Conservation (phyloP, 2,888 invertebrate species). For the Eristalis tenax region DNA sequence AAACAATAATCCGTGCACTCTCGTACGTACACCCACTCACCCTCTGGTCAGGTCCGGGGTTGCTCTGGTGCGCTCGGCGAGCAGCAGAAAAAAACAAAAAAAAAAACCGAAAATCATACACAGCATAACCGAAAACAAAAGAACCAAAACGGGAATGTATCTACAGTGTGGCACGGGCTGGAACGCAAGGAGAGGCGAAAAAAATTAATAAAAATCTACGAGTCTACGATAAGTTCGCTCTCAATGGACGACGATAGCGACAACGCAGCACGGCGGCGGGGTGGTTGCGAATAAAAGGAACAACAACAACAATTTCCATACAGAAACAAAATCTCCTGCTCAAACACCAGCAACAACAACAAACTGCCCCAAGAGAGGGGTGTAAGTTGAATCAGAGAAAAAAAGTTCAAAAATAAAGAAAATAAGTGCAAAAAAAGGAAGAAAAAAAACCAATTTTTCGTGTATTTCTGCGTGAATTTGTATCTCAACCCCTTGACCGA, state of each 20-base stretch:
- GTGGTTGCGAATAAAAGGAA: constrained; percentile 60
- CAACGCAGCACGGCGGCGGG: constrained; percentile 54
- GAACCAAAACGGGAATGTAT: constrained; percentile 38
- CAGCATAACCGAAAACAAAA: constrained; percentile 68
- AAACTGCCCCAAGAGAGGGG: constrained; percentile 5
- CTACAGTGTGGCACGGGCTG: constrained; percentile 56
- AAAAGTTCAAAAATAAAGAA: not conserved
- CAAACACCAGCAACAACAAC: not conserved
- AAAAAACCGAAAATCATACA: constrained; percentile 46
- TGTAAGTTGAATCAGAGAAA: constrained; percentile 20
- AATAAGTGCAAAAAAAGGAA: constrained; percentile 53
- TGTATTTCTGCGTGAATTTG: constrained; percentile 71
- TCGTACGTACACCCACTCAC: constrained; percentile 65
- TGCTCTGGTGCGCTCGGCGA: constrained; percentile 23
- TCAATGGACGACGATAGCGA: constrained; percentile 59
- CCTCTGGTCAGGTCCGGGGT: constrained; percentile 52
- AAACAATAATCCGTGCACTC: constrained; percentile 71
- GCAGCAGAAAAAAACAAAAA: constrained; percentile 52
- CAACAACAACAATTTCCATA: not conserved
- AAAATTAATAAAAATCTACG: constrained; percentile 44
- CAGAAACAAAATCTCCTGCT: not conserved
- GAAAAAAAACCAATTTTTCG: constrained; percentile 48
- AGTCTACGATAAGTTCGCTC: constrained; percentile 68
- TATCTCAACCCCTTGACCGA: constrained; percentile 72
- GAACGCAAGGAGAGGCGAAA: constrained; percentile 47